Percentiles rank a stretch among this genome's conserved stretches.
Evolutionary conservation across 2,888 invertebrate species (phyloP).

Genomic region (Stramonita haemastoma): DNA sequence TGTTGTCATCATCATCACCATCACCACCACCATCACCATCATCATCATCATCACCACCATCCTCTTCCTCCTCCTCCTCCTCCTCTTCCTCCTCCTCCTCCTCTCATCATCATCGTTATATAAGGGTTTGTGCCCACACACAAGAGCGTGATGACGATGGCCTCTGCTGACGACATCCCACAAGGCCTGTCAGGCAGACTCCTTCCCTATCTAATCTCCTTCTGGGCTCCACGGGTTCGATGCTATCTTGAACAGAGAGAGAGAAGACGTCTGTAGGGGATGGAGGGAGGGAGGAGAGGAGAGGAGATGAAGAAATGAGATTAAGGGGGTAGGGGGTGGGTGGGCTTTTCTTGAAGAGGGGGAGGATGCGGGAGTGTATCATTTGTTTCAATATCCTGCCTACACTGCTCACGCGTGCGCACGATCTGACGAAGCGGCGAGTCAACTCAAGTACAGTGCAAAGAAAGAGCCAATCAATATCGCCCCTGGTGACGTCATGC

Average conservation of each 20-base stretch:
- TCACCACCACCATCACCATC: no score
- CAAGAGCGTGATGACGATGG: no score
- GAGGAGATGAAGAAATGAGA: neutral
- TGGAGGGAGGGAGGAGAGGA: neutral
- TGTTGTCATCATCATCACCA: no score
- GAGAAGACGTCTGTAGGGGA: neutral
- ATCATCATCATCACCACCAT: no score
- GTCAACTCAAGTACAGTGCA: neutral
- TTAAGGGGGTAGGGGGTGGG: neutral
- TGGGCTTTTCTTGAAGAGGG: neutral
- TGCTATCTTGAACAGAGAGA: neutral
- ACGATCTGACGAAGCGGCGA: neutral
- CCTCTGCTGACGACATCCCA: no score
- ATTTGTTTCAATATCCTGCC: neutral
- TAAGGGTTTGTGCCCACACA: no score
- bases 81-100: no score
- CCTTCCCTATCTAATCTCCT: no score
- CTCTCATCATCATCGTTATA: no score
- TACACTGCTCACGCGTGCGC: neutral
- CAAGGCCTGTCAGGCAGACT: no score
- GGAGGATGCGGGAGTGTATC: neutral
- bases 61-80: no score
- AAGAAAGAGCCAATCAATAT: slow-evolving; percentile 7
- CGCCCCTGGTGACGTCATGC: neutral
- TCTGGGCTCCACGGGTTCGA: no score